Evolutionary conservation across 2,888 invertebrate species (phyloP), one percentile per base, ranked within the genome.

Genomic region (Oxycera nigricornis): DNA sequence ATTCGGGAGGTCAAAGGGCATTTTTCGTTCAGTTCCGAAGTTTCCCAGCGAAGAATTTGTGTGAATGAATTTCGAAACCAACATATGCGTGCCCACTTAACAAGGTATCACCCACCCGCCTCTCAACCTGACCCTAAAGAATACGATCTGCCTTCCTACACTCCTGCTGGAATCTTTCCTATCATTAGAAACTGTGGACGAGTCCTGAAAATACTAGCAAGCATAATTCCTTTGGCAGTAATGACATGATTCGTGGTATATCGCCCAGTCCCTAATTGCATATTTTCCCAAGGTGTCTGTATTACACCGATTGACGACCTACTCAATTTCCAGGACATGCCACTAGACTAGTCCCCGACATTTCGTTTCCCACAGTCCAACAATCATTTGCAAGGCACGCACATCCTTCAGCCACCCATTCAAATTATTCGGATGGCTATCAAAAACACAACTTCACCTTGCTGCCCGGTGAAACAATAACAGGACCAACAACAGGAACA

Each of bases 301-400:
- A 20, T 17, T 2, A 7, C 22, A 20, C n/a, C 3, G 26, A n/a
- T 11, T 31, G 31, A 31, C 70, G 30, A 55, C 52, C 70, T 20
- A 17, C 55, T 70, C 20, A 70, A 70, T 70, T 55, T 52, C 35
- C 70, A 52, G 31, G 70, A 70, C 70, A 70, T 70, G 35, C 55
- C 52, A 70, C 24, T 55, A 22, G 20, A 35, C 52, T 70, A 52
- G 30, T 14, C 20, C 24, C 22, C 65, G 9, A 55, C 52, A 55
- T 52, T 70, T n/a, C n/a, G n/a, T n/a, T n/a, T 70, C 70, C 70
- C 52, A 70, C 70, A 70, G 22, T 70, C 55, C 4, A 70, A 70
- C 55, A 70, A 70, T 70, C 55, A 70, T 20, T 11, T 31, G 2
- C n/a, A 70, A 20, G 35, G 28, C 70, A 70, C 70, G 70, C 70